Base-by-base conservation (phyloP, 2,888 invertebrate genomes). In the Carterocephalus palaemon region DNA sequence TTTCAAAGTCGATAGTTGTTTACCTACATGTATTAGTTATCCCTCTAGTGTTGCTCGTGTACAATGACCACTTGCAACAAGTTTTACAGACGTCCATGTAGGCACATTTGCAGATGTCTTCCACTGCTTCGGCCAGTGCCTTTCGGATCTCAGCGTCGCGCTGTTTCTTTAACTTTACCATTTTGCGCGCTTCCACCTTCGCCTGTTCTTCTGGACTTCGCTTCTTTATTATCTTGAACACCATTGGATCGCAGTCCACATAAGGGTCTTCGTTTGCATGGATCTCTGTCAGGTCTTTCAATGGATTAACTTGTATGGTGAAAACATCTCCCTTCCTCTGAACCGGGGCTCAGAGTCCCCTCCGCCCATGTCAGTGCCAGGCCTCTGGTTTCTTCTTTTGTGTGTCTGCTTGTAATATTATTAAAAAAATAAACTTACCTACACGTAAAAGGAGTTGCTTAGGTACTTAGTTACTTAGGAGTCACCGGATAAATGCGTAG, bases 141-240 rank as follows among this genome's bases (percentile, higher is more conserved):
- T 75, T 83, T 17, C 84, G 59, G n/a, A 88, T 84, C 31, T 88
- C 89, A 19, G 71, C 81, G 52, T 88, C 88, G 51, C 88, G 81
- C 20, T 81, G 82, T 49, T 88, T 89, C 53, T 89, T 89, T 8
- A 85, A 61, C 60, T 88, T 89, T 0, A 88, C 87, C 79, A 88
- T 86, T 48, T 79, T 78, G 10, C 88, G 83, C 3, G 89, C 85
- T 57, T 82, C 82, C 0, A 85, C 87, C 53, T 90, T 90, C 5
- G 89, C 76, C 36, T 87, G 85, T 34, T 88, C 85, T 43, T 87
- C 77, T 7, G 88, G 80, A 26, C 88, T 87, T 22, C 90, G 84
- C 57, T 90, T 89, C 61, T 91, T 90, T 0, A 88, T 85, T 13
- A 92, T 91, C 66, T 89, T 90, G 58, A 92, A 92, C 45, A 91